phyloP scores from a whole-genome alignment of 1,140 invertebrate species.

The Aphelinus atriplicis region DNA sequence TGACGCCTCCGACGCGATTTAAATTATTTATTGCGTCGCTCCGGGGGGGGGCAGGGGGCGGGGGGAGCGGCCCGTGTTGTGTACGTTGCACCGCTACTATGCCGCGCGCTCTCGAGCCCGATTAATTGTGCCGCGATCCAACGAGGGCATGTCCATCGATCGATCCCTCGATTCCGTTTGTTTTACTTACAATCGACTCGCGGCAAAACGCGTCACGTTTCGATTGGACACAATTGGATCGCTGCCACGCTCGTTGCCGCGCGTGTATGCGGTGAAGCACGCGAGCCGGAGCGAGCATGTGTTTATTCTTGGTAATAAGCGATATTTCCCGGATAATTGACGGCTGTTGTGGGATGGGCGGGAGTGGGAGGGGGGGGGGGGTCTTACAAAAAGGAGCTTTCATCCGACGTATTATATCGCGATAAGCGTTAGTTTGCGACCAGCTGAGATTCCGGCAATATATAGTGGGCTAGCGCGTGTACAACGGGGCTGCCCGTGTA shows the following conservation, averaged over 20 bases:
- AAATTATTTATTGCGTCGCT: slow-evolving; percentile 20
- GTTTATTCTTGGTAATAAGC: slow-evolving; percentile 26
- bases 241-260: too few relatives aligned
- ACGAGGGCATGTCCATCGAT: too few relatives aligned
- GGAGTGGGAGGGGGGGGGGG: too few relatives aligned
- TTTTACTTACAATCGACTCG: too few relatives aligned
- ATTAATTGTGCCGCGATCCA: too few relatives aligned
- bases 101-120: too few relatives aligned
- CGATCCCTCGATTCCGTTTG: too few relatives aligned
- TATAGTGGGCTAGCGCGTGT: not conserved
- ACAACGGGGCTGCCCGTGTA: too few relatives aligned
- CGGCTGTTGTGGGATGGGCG: slow-evolving; percentile 6
- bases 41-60: too few relatives aligned
- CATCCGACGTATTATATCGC: slow-evolving; percentile 14
- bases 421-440: slow-evolving; percentile 22
- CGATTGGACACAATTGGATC: too few relatives aligned
- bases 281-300: not conserved
- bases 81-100: not conserved
- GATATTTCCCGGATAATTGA: slow-evolving; percentile 22
- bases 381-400: not conserved
- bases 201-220: too few relatives aligned
- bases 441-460: slow-evolving; percentile 22
- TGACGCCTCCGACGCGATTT: slow-evolving; percentile 4
- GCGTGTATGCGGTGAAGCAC: too few relatives aligned
- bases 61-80: not conserved